These are phyloP conservation scores for Premnoplex brunnescens DNA, from an alignment of 2,797 vertebrate species.

Conservation along the genomic window DNA sequence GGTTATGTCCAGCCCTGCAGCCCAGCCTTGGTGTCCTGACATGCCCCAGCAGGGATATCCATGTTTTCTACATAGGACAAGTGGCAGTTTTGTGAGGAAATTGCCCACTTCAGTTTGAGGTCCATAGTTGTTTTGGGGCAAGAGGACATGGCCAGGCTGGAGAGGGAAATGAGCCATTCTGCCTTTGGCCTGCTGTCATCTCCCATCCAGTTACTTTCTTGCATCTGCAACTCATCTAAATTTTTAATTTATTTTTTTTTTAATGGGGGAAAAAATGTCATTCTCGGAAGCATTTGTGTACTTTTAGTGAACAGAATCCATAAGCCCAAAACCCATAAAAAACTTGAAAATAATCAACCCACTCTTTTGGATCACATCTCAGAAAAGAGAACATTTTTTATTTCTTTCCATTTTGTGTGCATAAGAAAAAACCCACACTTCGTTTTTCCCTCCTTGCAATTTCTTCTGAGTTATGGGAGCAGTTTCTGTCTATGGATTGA, in stretches of 20 bases:
- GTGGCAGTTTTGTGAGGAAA: not conserved
- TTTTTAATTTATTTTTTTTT: not conserved
- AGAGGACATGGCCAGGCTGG: not conserved
- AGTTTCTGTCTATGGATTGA: not conserved
- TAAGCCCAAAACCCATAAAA: conserved; percentile 21
- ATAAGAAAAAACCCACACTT: not conserved
- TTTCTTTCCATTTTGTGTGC: conserved; percentile 29
- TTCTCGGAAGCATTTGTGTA: not conserved
- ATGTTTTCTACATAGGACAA: not conserved
- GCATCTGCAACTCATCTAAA: conserved; percentile 32
- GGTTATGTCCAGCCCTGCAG: not conserved
- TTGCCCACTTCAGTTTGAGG: not conserved
- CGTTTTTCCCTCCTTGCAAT: not conserved
- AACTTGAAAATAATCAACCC: conserved; percentile 40
- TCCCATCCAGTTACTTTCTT: not conserved
- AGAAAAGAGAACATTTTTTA: not conserved
- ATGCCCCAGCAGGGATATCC: not conserved
- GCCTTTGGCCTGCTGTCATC: not conserved
- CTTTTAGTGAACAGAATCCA: not conserved
- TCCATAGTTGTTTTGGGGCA: rapidly evolving
- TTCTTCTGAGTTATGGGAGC: conserved; percentile 20
- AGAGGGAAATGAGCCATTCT: not conserved
- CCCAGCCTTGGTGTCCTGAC: not conserved
- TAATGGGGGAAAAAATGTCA: not conserved
- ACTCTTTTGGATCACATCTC: not conserved